phyloP scores from a whole-genome alignment of 2,113 vertebrate genomes.

The Calypte anna region DNA sequence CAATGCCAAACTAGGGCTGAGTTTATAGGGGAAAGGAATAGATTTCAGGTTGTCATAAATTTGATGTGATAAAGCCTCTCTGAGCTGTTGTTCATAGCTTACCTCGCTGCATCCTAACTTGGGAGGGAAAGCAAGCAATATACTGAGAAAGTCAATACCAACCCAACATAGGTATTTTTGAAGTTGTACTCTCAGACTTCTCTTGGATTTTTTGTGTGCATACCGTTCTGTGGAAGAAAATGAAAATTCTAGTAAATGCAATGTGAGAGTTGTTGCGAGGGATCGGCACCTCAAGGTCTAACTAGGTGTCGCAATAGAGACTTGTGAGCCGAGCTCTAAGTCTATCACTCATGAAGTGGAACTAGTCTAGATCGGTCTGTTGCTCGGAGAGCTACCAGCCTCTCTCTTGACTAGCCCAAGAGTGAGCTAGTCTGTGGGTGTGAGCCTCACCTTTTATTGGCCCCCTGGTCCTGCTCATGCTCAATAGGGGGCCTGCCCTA shows the following conservation, averaged over 20 bases:
- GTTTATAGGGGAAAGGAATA: background rate
- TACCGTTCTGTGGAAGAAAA: slow-evolving; percentile 32
- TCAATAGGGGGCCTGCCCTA: no score
- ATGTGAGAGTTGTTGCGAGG: background rate
- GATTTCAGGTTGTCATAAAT: slow-evolving; percentile 8
- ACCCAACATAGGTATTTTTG: background rate
- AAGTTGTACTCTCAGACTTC: background rate
- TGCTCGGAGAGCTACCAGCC: no score
- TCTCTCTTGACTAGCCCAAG: no score
- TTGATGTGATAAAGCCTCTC: background rate
- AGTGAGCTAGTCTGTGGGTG: no score
- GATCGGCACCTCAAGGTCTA: no score
- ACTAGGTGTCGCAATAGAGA: no score
- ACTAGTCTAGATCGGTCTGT: no score
- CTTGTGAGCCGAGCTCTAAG: no score
- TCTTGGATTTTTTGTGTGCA: background rate
- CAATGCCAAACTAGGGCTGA: background rate
- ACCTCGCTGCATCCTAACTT: background rate
- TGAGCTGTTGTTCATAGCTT: background rate
- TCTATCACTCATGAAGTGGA: no score
- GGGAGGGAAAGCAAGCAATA: background rate
- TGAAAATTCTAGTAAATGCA: slow-evolving; percentile 59
- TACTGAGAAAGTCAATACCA: background rate
- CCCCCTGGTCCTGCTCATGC: no score
- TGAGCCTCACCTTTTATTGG: no score